A percentile compares a stretch with the other conserved stretches of the same genome.
Evolutionary conservation across 2,888 invertebrate genomes (phyloP).

Genomic region (Nephrotoma flavescens): DNA sequence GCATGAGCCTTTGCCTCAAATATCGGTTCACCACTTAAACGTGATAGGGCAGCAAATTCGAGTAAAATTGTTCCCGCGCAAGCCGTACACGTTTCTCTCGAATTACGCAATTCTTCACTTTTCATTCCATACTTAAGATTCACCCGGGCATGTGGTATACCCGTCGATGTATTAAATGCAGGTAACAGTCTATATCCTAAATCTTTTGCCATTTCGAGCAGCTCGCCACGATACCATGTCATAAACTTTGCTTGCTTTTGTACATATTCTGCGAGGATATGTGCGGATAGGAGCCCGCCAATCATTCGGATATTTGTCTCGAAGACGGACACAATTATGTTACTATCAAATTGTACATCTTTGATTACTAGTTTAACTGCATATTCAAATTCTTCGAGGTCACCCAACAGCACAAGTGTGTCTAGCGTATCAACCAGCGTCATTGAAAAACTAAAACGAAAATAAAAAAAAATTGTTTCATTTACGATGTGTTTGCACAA

Average conservation of each 20-base stretch:
- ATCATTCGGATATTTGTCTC: conserved; percentile 96
- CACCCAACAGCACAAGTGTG: conserved; percentile 80
- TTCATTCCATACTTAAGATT: conserved; percentile 74
- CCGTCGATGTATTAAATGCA: conserved; percentile 96
- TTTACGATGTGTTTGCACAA: neutral
- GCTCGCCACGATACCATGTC: conserved; percentile 76
- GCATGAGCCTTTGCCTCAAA: conserved; percentile 90
- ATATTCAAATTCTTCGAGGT: conserved; percentile 85
- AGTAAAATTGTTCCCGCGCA: conserved; percentile 97
- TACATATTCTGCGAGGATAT: conserved; percentile 71
- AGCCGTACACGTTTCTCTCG: conserved; percentile 90
- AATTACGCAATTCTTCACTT: conserved; percentile 52
- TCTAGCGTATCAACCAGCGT: conserved; percentile 92
- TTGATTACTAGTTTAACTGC: conserved; percentile 74
- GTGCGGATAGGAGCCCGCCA: conserved; percentile 89
- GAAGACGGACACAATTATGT: conserved; percentile 92
- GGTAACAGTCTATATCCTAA: conserved; percentile 83
- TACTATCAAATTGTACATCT: conserved; percentile 83
- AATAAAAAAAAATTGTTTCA: conserved; percentile 1
- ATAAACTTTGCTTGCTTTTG: conserved; percentile 59
- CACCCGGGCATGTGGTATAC: conserved; percentile 87
- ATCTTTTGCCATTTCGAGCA: conserved; percentile 81
- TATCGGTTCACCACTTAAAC: conserved; percentile 79
- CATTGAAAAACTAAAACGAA: conserved; percentile 76
- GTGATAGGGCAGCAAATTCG: conserved; percentile 91